A percentile compares a stretch with the other conserved stretches of the same genome.
Evolutionary conservation across 2,797 vertebrate species (phyloP).

Genomic region (Chanos chanos): DNA sequence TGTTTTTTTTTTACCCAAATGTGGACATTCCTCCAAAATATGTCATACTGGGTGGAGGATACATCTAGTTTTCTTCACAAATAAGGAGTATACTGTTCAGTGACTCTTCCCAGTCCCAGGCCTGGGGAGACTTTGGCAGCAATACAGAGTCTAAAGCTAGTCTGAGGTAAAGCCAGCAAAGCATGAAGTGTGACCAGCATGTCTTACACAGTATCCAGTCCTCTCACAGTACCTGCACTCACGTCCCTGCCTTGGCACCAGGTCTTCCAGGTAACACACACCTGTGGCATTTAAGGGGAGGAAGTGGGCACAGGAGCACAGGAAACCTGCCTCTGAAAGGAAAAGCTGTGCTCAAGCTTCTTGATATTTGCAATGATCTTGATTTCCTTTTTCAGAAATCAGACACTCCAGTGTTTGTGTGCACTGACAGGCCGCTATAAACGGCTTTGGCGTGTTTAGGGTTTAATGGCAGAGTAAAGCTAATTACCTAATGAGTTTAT

Average conservation of each 20-base stretch:
- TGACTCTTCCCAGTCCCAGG: slow-evolving; percentile 32
- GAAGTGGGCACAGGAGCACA: slow-evolving; percentile 55
- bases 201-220: slow-evolving; percentile 60
- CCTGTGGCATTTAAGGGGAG: slow-evolving; percentile 66
- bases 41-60: no score
- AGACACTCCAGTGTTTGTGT: slow-evolving; percentile 58
- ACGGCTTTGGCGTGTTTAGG: slow-evolving; percentile 57
- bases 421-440: slow-evolving; percentile 35
- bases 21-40: no score
- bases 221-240: slow-evolving; percentile 65
- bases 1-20: no score
- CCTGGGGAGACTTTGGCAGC: slow-evolving; percentile 51
- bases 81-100: slow-evolving; percentile 33
- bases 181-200: slow-evolving; percentile 64
- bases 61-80: slow-evolving; percentile 46
- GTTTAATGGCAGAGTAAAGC: slow-evolving; percentile 40
- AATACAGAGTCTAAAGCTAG: slow-evolving; percentile 53
- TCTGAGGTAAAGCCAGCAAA: slow-evolving; percentile 59
- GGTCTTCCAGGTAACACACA: slow-evolving; percentile 62
- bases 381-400: slow-evolving; percentile 39
- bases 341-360: slow-evolving; percentile 8
- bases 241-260: slow-evolving; percentile 58
- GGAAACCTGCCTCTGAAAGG: slow-evolving; percentile 48
- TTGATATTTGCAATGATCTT: slow-evolving; percentile 10
- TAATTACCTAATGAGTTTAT: slow-evolving; percentile 66